Conservation (phyloP, 2,888 invertebrate species). For the Troglohyphantes excavatus region DNA sequence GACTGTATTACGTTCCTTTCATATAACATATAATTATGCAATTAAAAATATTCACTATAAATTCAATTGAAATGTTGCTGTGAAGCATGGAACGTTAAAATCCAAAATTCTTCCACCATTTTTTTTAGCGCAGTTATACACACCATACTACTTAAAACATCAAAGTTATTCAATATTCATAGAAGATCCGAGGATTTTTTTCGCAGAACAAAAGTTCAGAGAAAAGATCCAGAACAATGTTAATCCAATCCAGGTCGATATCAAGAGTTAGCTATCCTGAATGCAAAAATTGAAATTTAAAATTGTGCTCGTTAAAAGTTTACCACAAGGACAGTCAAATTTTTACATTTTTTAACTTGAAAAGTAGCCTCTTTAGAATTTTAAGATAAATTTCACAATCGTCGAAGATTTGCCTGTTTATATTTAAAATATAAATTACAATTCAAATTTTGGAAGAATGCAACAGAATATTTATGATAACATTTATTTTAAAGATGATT, state of each 20-base stretch:
- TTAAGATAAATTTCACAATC: conserved; percentile 1
- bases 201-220: background rate
- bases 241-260: conserved; percentile 60
- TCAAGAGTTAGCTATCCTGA: conserved; percentile 50
- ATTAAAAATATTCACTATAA: background rate
- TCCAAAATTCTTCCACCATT: background rate
- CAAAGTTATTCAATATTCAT: conserved; percentile 2
- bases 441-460: too few relatives aligned
- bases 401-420: background rate
- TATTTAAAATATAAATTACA: background rate
- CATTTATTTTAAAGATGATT: too few relatives aligned
- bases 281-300: background rate
- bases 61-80: background rate
- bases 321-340: conserved; percentile 29
- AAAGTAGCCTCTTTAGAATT: conserved; percentile 49
- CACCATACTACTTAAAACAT: conserved; percentile 9
- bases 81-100: background rate
- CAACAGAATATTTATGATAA: too few relatives aligned
- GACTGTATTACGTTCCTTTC: too few relatives aligned
- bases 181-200: background rate
- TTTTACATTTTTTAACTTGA: conserved; percentile 40
- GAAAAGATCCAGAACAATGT: conserved; percentile 31
- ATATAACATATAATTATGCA: too few relatives aligned
- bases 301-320: background rate
- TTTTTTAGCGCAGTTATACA: background rate